These are phyloP conservation scores for Uloborus diversus DNA, from an alignment of 1,140 invertebrate species.

Conservation along the genomic window DNA sequence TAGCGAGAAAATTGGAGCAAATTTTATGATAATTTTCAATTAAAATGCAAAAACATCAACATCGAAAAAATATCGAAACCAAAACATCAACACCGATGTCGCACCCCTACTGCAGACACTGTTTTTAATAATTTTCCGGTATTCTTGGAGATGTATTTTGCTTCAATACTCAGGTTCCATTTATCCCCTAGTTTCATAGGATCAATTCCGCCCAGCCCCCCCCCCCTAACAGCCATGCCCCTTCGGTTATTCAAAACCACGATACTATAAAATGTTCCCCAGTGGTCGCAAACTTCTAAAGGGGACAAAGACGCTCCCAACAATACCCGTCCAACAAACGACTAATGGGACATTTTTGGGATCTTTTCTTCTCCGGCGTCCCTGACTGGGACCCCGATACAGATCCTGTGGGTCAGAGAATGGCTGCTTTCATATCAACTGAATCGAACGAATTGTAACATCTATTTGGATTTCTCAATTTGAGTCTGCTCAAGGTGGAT, in stretches of 20 bases:
- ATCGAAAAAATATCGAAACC: too few species aligned
- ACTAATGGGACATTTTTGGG: conserved; percentile 17
- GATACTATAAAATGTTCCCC: conserved; percentile 33
- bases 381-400: neutral
- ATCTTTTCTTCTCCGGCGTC: neutral
- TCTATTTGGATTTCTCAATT: neutral
- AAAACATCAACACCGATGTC: too few species aligned
- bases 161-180: too few species aligned
- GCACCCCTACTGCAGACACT: too few species aligned
- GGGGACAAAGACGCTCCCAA: conserved; percentile 4
- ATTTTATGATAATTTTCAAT: too few species aligned
- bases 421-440: neutral
- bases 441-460: neutral
- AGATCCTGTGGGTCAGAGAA: neutral
- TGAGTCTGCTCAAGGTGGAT: neutral
- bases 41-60: too few species aligned
- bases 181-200: too few species aligned
- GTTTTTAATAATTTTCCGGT: too few species aligned
- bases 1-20: too few species aligned
- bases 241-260: conserved; percentile 50
- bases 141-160: too few species aligned
- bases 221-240: too few species aligned
- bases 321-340: conserved; percentile 1
- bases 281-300: conserved; percentile 12
- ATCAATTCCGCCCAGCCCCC: too few species aligned